phyloP scores from a whole-genome alignment of 2,113 vertebrate species.

The Gambusia holbrooki region DNA sequence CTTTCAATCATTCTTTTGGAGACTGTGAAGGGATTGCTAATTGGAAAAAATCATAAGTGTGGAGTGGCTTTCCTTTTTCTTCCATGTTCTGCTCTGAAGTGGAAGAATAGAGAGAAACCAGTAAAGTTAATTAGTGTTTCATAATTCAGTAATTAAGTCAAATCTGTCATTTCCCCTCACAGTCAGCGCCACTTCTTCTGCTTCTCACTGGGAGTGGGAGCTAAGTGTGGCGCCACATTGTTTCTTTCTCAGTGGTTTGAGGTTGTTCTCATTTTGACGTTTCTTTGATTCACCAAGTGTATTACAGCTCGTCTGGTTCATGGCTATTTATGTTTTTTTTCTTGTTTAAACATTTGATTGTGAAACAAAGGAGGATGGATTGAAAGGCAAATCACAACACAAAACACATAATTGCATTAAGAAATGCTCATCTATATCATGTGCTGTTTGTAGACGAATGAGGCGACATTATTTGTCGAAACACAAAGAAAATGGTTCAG shows the following conservation, averaged over 20 bases:
- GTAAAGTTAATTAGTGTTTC: constrained; percentile 32
- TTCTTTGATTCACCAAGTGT: constrained; percentile 4
- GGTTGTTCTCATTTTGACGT: neutral
- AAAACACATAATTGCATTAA: neutral
- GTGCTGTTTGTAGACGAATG: neutral
- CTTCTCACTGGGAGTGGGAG: neutral
- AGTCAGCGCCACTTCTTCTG: neutral
- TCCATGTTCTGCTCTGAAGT: neutral
- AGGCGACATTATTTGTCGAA: neutral
- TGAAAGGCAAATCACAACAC: constrained; percentile 11
- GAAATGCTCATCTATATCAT: constrained; percentile 18
- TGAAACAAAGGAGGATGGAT: constrained; percentile 2
- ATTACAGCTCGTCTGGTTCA: neutral
- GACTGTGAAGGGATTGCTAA: neutral
- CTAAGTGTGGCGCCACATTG: neutral
- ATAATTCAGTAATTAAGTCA: constrained; percentile 33
- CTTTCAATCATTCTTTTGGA: neutral
- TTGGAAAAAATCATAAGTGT: neutral
- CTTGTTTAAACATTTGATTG: constrained; percentile 9
- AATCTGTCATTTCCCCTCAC: constrained; percentile 1
- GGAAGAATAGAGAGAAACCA: constrained; percentile 6
- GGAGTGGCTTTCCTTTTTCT: neutral
- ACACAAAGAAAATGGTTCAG: neutral
- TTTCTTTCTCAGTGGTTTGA: neutral
- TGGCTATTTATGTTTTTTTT: neutral